Percentiles rank a stretch among this genome's conserved stretches.
phyloP scores from a whole-genome alignment of 2,113 vertebrate genomes.

The Chloroceryle aenea region DNA sequence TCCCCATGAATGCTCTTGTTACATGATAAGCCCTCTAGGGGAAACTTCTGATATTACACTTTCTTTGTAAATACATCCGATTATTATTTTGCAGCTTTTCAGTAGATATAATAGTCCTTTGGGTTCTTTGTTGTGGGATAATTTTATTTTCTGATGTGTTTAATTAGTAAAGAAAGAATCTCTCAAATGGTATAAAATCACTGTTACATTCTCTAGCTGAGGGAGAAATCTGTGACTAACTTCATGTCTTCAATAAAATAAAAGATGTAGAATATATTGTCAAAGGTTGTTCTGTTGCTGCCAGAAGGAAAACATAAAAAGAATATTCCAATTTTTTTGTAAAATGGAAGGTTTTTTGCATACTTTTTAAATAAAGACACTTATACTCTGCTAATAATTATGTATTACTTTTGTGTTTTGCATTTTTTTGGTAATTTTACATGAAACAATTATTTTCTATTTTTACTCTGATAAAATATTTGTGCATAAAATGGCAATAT shows the following conservation, averaged over 20 bases:
- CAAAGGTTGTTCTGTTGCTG: slow-evolving; percentile 65
- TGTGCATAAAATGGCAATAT: slow-evolving; percentile 84
- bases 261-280: slow-evolving; percentile 70
- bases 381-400: slow-evolving; percentile 79
- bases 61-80: slow-evolving; percentile 15
- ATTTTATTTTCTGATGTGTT: slow-evolving; percentile 55
- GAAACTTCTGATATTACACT: neutral
- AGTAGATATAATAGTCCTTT: neutral
- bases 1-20: neutral
- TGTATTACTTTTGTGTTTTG: slow-evolving; percentile 76
- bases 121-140: slow-evolving; percentile 35
- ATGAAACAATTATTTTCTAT: slow-evolving; percentile 81
- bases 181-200: slow-evolving; percentile 47
- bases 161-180: slow-evolving; percentile 48
- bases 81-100: slow-evolving; percentile 9
- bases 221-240: slow-evolving; percentile 70
- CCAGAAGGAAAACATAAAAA: slow-evolving; percentile 63
- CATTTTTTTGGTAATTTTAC: slow-evolving; percentile 80
- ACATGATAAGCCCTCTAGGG: neutral
- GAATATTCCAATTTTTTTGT: slow-evolving; percentile 76
- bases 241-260: slow-evolving; percentile 71
- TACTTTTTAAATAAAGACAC: slow-evolving; percentile 77
- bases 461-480: slow-evolving; percentile 83
- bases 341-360: slow-evolving; percentile 78
- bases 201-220: slow-evolving; percentile 39